Percentiles rank a stretch among this genome's conserved stretches.
Evolutionary conservation across 2,113 vertebrate genomes (phyloP).

Genomic region (Ailurus styani): DNA sequence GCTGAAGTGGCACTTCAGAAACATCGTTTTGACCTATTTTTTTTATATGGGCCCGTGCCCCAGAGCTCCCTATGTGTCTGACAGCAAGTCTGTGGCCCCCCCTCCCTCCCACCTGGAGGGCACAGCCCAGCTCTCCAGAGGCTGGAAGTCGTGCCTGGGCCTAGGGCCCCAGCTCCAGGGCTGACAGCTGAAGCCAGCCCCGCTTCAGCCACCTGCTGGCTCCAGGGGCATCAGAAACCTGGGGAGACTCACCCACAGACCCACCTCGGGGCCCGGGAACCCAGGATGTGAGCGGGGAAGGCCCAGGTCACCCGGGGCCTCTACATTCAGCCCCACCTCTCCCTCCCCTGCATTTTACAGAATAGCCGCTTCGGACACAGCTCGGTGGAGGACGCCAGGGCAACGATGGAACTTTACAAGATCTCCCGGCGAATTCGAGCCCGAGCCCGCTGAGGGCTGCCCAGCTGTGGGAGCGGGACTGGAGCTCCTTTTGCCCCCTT

Average conservation of each 20-base stretch:
- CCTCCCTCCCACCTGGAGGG: fast-evolving
- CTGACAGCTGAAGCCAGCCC: neutral
- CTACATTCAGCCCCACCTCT: neutral
- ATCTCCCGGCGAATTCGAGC: neutral
- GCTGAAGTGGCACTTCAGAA: neutral
- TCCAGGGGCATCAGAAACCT: neutral
- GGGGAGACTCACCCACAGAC: neutral
- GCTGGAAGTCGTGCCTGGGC: neutral
- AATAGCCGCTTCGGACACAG: slow-evolving; percentile 36
- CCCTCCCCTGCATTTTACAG: neutral
- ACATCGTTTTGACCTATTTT: neutral
- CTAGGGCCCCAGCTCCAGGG: neutral
- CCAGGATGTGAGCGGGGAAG: neutral
- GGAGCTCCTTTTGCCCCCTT: fast-evolving
- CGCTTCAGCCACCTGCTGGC: neutral
- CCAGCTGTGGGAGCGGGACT: fast-evolving
- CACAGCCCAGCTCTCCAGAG: neutral
- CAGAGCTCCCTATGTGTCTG: fast-evolving
- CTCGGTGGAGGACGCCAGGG: slow-evolving; percentile 68
- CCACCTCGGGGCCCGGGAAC: neutral
- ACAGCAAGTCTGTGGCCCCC: neutral
- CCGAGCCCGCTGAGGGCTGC: neutral
- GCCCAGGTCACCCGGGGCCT: fast-evolving
- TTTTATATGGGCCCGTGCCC: fast-evolving
- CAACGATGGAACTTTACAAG: slow-evolving; percentile 67